Evolutionary conservation across 2,113 vertebrate species (phyloP).

Genomic region (Chamaetylas fuelleborni): DNA sequence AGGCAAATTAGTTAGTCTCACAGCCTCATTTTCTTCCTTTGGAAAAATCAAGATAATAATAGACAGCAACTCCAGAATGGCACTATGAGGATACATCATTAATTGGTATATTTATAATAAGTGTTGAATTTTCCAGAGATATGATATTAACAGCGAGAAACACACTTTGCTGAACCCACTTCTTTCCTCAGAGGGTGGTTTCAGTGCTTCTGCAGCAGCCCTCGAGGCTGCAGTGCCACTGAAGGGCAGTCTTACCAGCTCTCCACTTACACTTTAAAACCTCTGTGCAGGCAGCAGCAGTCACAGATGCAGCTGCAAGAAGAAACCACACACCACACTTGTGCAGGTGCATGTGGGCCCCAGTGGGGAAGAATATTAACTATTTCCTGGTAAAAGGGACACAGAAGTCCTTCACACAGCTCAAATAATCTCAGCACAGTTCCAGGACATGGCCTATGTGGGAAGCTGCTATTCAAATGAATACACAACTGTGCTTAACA

Average conservation of each 20-base stretch:
- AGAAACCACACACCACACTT: slow-evolving; percentile 79
- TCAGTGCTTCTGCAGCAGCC: slow-evolving; percentile 39
- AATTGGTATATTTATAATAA: not conserved
- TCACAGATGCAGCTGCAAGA: slow-evolving; percentile 79
- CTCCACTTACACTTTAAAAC: slow-evolving; percentile 65
- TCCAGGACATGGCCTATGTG: not conserved
- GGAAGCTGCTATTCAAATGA: not conserved
- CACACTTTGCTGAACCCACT: not conserved
- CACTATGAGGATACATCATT: not conserved
- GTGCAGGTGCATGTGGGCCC: slow-evolving; percentile 78
- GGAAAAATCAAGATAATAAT: not conserved
- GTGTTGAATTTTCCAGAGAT: not conserved
- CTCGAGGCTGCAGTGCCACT: slow-evolving; percentile 25
- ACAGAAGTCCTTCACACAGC: not conserved
- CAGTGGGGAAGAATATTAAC: slow-evolving; percentile 74
- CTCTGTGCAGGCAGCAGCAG: slow-evolving; percentile 42
- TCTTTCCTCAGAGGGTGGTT: slow-evolving; percentile 1
- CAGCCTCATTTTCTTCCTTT: not conserved
- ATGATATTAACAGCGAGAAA: not conserved
- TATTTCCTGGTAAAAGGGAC: slow-evolving; percentile 73
- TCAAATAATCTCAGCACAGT: slow-evolving; percentile 4
- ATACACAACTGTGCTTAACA: not conserved
- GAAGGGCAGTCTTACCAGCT: slow-evolving; percentile 49
- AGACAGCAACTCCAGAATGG: not conserved
- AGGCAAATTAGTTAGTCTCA: not conserved